Evolutionary conservation across 2,888 invertebrate species (phyloP), one percentile per base, ranked within the genome.

Genomic region (Diarsia mendica): DNA sequence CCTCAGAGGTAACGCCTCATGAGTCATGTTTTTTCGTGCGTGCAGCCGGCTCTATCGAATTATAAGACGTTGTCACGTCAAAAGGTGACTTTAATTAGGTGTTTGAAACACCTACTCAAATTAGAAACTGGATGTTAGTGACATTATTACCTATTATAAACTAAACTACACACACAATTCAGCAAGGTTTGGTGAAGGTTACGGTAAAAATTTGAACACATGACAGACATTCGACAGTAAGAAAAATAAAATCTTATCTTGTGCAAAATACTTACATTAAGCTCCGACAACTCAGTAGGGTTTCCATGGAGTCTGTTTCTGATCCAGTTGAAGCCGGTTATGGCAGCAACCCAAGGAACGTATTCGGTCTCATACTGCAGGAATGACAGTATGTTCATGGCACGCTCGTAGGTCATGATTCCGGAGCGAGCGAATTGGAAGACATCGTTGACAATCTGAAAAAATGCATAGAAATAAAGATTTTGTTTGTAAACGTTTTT

Each of bases 301-400:
- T 13, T 91, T 9, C 93, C 92, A 69, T 88, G 88, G 0, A 96
- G 90, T 80, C 96, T 91, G 81, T 91, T 93, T 64, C 94, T 93
- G 2, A 97, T 85, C 95, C 97, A 97, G 23, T 84, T 93, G 83
- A 97, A 96, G 33, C 97, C 97, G 77, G 92, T 93, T 9, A 97
- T 90, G 0, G 98, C 98, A 0, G 98, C 96, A 9, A 96, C 95
- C 99, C 98, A 99, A 0, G 99, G 98, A n/a, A 98, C 95, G 87
- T 98, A 98, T 20, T 97, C 97, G 0, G 93, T 96, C 92, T 98
- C 98, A 15, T 97, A 93, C 71, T 95, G 92, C 80, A 99, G 94
- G 94, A 98, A 99, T 2, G 97, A 95, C 0, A 98, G 95, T 44
- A 98, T 95, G 23, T 97, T 95, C 63, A 99, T 96, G 0, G 98